Evolutionary conservation across 2,888 invertebrate species (phyloP), one percentile per base, ranked within the genome.

Genomic region (Hirtodrosophila alboralis): DNA sequence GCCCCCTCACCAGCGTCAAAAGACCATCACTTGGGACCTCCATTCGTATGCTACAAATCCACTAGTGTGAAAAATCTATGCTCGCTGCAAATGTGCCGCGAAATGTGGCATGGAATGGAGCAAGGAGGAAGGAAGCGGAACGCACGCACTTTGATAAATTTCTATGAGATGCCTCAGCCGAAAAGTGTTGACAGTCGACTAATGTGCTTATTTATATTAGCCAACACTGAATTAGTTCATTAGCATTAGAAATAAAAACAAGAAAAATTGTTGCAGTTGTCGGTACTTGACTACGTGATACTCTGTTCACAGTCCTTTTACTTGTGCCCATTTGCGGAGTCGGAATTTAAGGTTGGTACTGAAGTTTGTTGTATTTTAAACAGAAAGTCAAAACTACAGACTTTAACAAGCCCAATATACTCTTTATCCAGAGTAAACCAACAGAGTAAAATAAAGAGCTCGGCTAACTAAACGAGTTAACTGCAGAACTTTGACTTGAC

Each of bases 1-100:
- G 62, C 53, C 68, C 70, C 18, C 41, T 30, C 13, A 5, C 12
- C 38, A 28, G 8, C 21, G 1, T 12, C 5, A 8, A 4, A 37
- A 4, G 8, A 23, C 10, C 18, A 26, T 16, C 28, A 21, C 26
- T 43, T 21, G 45, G 8, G 23, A 1, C 3, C 30, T 26, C 40
- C 8, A n/a, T 21, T n/a, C 40, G 13, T 18, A 38, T 33, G 58
- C 21, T 49, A 26, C 49, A 68, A 74, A 69, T 69, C 61, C 57
- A 83, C 66, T 75, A 83, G 79, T 83, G 87, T 81, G 72, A 84
- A 83, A 86, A 75, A 83, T 86, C 85, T 85, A 78, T 72, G 85
- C 63, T 67, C 57, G 38, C 67, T 65, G 64, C 75, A 81, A 81
- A 86, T 81, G 83, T 86, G 59, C 74, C 78, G 77, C 81, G 65